Base-by-base conservation (phyloP, 2,888 invertebrate genomes). In the Catocala sponsa region DNA sequence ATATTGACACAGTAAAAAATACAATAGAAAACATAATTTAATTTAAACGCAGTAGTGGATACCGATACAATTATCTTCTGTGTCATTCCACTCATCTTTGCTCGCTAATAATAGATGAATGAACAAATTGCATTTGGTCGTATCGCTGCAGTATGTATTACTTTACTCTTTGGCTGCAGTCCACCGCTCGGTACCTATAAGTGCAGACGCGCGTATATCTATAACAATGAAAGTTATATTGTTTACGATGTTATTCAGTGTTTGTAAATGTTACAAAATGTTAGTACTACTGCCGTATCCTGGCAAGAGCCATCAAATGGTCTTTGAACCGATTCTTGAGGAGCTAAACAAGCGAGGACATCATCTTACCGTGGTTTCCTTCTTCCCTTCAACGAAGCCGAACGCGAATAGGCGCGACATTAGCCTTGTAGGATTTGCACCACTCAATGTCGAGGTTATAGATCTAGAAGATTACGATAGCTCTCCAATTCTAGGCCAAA, bases 301-400 rank as follows among this genome's bases (percentile, higher is more conserved):
- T 0, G 95, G 95, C 0, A 93, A 91, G 60, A 95, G 95, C 56
- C 95, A 95, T 68, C 90, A 94, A 66, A 87, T 90, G 70, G 91
- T 95, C 4, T 94, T 94, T 65, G 87, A 91, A 48, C 91, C 94
- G 0, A 73, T 95, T 6, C 64, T 95, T 1, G 81, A 88, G 1
- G 92, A 92, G 59, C 72, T 95, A 48, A 86, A 85, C 0, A 67
- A 64, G 0, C 85, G 92, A 0, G 95, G 95, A 2, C 94, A 95
- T 70, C 81, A 92, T 0, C 33, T 95, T 0, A 95, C 94, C 1
- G 92, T 95, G 0, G 80, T 95, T 5, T 94, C 95, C 0, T 89
- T 90, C 72, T 95, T 92, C 68, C 94, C 95, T 0, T 46, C 70
- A 0, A 32, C 65, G 0, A 73, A 69, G 13, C 70, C 66, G 57